A percentile compares a stretch with the other conserved stretches of the same genome.
phyloP scores from a whole-genome alignment of 1,140 invertebrate species.

The Zophobas morio region DNA sequence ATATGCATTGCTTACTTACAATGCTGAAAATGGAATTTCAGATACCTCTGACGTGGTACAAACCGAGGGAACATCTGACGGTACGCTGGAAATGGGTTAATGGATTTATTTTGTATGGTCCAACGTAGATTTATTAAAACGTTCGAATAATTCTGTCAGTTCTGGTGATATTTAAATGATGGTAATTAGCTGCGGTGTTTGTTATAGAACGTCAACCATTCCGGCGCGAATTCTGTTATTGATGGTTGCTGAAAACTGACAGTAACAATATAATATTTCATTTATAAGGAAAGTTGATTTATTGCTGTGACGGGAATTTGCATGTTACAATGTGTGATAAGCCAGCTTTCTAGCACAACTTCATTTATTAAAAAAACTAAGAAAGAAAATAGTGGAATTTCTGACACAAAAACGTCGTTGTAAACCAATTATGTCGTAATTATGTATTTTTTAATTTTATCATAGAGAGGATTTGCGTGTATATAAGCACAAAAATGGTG shows the following conservation, averaged over 20 bases:
- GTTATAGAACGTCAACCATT: neutral
- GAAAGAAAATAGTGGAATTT: too few relatives aligned
- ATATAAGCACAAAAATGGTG: too few relatives aligned
- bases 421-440: too few relatives aligned
- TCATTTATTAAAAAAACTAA: too few relatives aligned
- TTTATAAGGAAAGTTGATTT: neutral
- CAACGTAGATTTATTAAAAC: too few relatives aligned
- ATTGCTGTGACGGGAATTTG: neutral
- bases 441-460: too few relatives aligned
- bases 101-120: constrained; percentile 8
- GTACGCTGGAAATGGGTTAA: constrained; percentile 3
- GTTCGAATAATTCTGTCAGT: neutral
- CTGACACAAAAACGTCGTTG: too few relatives aligned
- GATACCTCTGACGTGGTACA: neutral
- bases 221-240: neutral
- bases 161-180: neutral
- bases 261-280: neutral
- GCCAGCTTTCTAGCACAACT: too few relatives aligned
- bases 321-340: too few relatives aligned
- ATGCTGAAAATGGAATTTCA: constrained; percentile 49
- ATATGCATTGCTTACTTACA: constrained; percentile 49
- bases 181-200: neutral
- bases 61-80: constrained; percentile 24
- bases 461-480: too few relatives aligned
- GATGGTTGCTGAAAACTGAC: neutral